Percentiles rank a stretch among this genome's conserved stretches.
phyloP scores from a whole-genome alignment of 2,888 invertebrate genomes.

The Lasioglossum marginatum region DNA sequence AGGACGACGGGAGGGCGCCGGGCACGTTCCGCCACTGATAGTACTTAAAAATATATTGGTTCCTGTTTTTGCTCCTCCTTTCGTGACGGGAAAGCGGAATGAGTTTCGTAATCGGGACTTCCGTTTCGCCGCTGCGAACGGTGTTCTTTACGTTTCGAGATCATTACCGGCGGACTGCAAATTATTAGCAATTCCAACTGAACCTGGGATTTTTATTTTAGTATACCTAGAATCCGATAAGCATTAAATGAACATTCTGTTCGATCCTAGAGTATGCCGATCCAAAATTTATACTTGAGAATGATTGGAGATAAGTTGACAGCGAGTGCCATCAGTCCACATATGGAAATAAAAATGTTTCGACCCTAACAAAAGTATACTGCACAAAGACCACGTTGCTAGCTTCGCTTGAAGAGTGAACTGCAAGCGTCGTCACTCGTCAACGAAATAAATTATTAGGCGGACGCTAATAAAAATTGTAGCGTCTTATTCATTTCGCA shows the following conservation, averaged over 20 bases:
- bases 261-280: no score
- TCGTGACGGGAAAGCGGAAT: background rate
- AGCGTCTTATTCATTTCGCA: background rate
- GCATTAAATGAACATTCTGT: background rate
- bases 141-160: background rate
- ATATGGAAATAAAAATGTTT: no score
- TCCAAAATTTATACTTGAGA: no score
- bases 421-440: background rate
- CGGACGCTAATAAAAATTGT: background rate
- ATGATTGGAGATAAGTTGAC: no score
- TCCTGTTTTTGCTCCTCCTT: background rate
- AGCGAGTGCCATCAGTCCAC: no score
- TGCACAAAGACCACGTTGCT: no score
- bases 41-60: constrained; percentile 42
- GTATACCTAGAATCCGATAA: background rate
- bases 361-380: no score
- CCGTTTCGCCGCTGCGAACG: background rate
- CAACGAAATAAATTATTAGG: background rate
- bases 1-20: background rate
- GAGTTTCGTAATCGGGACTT: background rate
- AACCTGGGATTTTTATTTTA: background rate
- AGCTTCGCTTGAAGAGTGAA: no score
- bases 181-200: background rate
- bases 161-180: background rate
- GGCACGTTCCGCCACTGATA: constrained; percentile 49